phyloP scores from a whole-genome alignment of 2,113 vertebrate species.

The Leucoraja erinaceus region DNA sequence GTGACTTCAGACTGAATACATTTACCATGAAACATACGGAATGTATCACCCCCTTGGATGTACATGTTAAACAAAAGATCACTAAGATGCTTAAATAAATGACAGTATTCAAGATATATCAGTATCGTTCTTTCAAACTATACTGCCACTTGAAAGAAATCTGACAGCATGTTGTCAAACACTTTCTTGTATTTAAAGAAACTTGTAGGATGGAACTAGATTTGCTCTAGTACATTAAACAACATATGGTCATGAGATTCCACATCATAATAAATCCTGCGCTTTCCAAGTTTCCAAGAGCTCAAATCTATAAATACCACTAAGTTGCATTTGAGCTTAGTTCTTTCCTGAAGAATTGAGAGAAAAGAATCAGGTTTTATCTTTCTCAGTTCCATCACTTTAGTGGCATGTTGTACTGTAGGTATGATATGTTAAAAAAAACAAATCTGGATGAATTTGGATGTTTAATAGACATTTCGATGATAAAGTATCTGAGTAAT shows the following conservation, averaged over 20 bases:
- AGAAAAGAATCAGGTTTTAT: background rate
- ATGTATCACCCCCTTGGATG: background rate
- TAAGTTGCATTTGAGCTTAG: background rate
- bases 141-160: background rate
- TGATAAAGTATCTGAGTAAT: background rate
- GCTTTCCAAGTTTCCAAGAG: background rate
- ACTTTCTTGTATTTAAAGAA: background rate
- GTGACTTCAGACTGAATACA: background rate
- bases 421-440: background rate
- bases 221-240: constrained; percentile 26
- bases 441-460: background rate
- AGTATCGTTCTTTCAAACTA: background rate
- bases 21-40: background rate
- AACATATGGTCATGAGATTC: constrained; percentile 13
- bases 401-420: background rate
- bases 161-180: background rate
- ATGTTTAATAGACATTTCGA: background rate
- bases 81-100: background rate
- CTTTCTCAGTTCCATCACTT: background rate
- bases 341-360: background rate
- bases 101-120: background rate
- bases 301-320: background rate
- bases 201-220: constrained; percentile 18
- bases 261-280: constrained; percentile 23
- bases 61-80: background rate